These are phyloP conservation scores for Fregetta grallaria DNA, from an alignment of 2,113 vertebrate species.

Conservation along the genomic window DNA sequence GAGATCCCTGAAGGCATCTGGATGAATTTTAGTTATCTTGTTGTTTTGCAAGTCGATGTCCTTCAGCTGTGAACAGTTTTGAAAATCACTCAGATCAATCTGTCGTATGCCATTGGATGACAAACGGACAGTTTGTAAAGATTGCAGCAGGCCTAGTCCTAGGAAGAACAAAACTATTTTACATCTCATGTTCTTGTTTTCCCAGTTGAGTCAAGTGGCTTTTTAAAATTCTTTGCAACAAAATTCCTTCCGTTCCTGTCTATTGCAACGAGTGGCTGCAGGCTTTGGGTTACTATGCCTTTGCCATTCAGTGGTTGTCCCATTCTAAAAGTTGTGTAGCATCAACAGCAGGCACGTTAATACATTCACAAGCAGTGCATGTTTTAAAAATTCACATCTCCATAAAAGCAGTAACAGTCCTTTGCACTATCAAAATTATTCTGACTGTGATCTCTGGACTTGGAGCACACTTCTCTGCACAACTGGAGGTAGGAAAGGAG, in stretches of 20 bases:
- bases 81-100: slow-evolving; percentile 70
- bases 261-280: neutral
- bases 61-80: slow-evolving; percentile 74
- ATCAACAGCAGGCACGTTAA: neutral
- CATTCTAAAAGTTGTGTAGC: neutral
- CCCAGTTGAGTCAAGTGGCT: neutral
- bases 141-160: slow-evolving; percentile 68
- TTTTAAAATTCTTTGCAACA: neutral
- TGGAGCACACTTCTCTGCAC: neutral
- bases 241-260: neutral
- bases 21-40: slow-evolving; percentile 78
- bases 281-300: neutral
- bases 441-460: neutral
- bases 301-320: neutral
- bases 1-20: slow-evolving; percentile 77
- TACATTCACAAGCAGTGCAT: neutral
- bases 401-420: neutral
- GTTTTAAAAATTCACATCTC: neutral
- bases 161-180: neutral
- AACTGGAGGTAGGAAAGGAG: neutral
- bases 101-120: slow-evolving; percentile 81
- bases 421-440: neutral
- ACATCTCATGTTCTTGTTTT: neutral
- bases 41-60: slow-evolving; percentile 81
- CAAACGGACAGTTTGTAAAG: slow-evolving; percentile 77